Evolutionary conservation across 2,888 invertebrate genomes (phyloP).

Genomic region (Erebia palarica): DNA sequence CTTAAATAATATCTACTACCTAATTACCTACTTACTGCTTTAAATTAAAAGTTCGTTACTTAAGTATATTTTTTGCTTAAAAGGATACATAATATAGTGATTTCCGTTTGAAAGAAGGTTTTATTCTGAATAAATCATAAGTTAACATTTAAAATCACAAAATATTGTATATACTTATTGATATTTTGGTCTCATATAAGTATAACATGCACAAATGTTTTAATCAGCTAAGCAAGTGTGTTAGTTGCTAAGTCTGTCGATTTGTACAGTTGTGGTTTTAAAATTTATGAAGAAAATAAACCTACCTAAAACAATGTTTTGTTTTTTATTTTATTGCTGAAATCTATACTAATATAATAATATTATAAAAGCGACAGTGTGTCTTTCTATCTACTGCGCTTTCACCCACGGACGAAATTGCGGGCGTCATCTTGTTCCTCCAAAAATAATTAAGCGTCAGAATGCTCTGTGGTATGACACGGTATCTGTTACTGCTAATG

Average conservation of each 20-base stretch:
- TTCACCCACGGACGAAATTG: too few relatives aligned
- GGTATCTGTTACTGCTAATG: too few relatives aligned
- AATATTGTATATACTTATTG: constrained; percentile 6
- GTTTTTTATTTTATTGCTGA: constrained; percentile 11
- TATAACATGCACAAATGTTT: constrained; percentile 9
- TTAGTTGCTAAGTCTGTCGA: constrained; percentile 28
- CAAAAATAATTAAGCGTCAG: too few relatives aligned
- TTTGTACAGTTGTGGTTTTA: constrained; percentile 39
- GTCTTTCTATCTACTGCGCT: too few relatives aligned
- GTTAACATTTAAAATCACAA: neutral
- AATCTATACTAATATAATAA: too few relatives aligned
- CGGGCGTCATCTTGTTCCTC: too few relatives aligned
- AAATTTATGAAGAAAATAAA: constrained; percentile 37
- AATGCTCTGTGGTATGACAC: too few relatives aligned
- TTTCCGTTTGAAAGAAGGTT: constrained; percentile 7
- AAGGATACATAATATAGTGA: neutral
- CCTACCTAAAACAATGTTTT: constrained; percentile 22
- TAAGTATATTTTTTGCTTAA: neutral
- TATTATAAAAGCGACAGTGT: too few relatives aligned
- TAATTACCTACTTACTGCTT: neutral
- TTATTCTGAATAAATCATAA: constrained; percentile 1
- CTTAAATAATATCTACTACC: neutral
- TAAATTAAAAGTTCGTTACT: neutral
- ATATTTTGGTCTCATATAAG: neutral
- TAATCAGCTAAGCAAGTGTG: constrained; percentile 18